Evolutionary conservation across 2,797 vertebrate species (phyloP).

Genomic region (Hafferia zeledoni): DNA sequence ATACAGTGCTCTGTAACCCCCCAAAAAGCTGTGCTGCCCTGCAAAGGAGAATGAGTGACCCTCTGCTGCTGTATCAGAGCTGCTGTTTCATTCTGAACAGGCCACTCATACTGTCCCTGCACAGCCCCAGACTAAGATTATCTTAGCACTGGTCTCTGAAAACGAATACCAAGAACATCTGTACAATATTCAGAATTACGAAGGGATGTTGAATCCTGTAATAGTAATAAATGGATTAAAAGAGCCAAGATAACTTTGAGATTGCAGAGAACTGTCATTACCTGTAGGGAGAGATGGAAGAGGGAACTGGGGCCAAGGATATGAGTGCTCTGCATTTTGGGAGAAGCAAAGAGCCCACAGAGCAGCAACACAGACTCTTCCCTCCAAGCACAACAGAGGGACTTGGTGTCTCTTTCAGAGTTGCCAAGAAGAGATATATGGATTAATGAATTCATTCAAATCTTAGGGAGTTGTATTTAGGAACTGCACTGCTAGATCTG

Average conservation of each 20-base stretch:
- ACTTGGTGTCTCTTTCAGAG: background rate
- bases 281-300: background rate
- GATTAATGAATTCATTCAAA: background rate
- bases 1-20: background rate
- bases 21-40: background rate
- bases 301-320: background rate
- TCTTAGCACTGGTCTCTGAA: background rate
- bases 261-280: background rate
- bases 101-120: background rate
- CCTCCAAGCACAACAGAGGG: background rate
- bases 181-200: background rate
- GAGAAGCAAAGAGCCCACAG: background rate
- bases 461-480: background rate
- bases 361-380: background rate
- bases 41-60: background rate
- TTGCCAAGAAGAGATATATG: background rate
- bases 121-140: background rate
- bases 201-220: background rate
- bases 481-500: background rate
- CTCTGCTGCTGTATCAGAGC: background rate
- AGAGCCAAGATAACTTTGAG: background rate
- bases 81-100: background rate
- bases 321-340: background rate
- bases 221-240: background rate
- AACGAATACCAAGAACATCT: background rate